Percentiles rank a stretch among this genome's conserved stretches.
phyloP scores from a whole-genome alignment of 1,140 invertebrate species.

The Bombus confusus region DNA sequence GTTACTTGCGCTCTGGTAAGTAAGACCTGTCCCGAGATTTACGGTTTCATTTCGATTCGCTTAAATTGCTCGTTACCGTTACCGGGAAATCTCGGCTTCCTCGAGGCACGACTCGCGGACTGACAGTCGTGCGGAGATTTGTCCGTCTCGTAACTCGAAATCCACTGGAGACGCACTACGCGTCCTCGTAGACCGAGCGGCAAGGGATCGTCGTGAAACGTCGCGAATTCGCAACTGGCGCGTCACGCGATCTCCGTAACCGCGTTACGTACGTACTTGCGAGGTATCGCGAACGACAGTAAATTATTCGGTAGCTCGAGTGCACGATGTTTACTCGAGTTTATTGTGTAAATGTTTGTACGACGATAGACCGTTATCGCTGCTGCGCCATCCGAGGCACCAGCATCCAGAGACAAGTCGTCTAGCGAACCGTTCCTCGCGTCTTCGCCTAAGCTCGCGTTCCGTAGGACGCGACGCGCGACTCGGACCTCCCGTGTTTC shows the following conservation, averaged over 20 bases:
- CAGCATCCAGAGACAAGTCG: slow-evolving; percentile 61
- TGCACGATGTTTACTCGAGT: slow-evolving; percentile 66
- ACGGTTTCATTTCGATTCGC: slow-evolving; percentile 58
- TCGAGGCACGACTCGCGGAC: not conserved
- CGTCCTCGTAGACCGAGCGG: too few relatives aligned
- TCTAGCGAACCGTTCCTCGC: not conserved
- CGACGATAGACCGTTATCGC: slow-evolving; percentile 73
- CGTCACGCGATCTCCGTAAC: slow-evolving; percentile 37
- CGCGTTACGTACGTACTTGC: slow-evolving; percentile 27
- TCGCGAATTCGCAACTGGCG: slow-evolving; percentile 22
- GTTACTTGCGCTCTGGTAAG: slow-evolving; percentile 50
- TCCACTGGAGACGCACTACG: not conserved
- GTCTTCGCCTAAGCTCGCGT: not conserved
- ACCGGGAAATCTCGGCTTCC: slow-evolving; percentile 26
- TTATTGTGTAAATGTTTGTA: slow-evolving; percentile 79
- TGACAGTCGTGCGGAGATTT: not conserved
- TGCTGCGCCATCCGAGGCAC: slow-evolving; percentile 55
- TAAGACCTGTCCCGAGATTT: slow-evolving; percentile 59
- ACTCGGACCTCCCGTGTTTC: not conserved
- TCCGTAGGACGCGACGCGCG: not conserved
- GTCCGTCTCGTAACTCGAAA: not conserved
- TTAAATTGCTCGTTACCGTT: slow-evolving; percentile 53
- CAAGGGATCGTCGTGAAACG: not conserved
- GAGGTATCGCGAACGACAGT: slow-evolving; percentile 66
- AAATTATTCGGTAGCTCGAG: slow-evolving; percentile 75